Evolutionary conservation across 37 sponge, comb jelly and placozoan genomes (phyloP).

Genomic region (Hexactinellida sp.): DNA sequence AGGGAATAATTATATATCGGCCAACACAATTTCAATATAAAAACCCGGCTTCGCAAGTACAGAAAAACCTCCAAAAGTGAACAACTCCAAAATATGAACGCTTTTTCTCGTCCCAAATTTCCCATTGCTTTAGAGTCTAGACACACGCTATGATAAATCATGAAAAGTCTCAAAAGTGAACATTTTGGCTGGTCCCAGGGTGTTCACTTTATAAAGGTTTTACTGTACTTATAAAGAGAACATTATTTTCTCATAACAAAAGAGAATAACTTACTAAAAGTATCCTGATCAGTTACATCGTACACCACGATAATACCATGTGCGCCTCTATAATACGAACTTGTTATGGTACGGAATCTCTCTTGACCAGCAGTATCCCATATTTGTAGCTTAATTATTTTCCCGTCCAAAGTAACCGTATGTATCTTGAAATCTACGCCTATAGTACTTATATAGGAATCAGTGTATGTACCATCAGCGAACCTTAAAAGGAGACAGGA

Average conservation of each 20-base stretch:
- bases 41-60: too few relatives aligned
- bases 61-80: too few relatives aligned
- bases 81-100: too few relatives aligned
- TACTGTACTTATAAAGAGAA: too few relatives aligned
- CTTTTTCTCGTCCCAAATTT: too few relatives aligned
- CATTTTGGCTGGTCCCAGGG: too few relatives aligned
- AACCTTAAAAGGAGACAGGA: constrained; percentile 93
- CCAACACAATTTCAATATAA: too few relatives aligned
- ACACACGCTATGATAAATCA: too few relatives aligned
- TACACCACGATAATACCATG: constrained; percentile 97
- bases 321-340: constrained; percentile 94
- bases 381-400: constrained; percentile 95
- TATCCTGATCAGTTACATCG: constrained; percentile 94
- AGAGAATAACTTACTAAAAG: not conserved
- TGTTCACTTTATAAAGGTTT: too few relatives aligned
- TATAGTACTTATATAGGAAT: constrained; percentile 94
- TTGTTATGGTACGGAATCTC: constrained; percentile 91
- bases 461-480: constrained; percentile 97
- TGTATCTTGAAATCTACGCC: constrained; percentile 99
- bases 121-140: too few relatives aligned
- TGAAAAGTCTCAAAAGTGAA: too few relatives aligned
- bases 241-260: not conserved
- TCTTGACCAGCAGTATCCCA: constrained; percentile 99
- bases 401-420: constrained; percentile 89
- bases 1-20: not conserved